Percentiles rank a stretch among this genome's conserved stretches.
Evolutionary conservation across 1,140 invertebrate species (phyloP).

Genomic region (Triops cancriformis): DNA sequence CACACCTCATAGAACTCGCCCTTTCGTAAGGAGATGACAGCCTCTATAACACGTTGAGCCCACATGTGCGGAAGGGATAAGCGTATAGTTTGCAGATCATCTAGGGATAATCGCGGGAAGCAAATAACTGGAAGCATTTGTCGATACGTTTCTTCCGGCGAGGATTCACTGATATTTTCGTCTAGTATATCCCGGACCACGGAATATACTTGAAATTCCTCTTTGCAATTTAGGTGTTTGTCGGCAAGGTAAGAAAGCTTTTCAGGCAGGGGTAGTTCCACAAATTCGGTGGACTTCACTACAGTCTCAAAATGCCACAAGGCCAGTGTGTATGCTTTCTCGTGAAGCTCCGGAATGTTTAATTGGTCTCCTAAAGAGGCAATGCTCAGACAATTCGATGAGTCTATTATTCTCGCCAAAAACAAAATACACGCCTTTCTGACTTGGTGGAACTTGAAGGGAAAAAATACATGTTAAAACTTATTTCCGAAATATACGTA

Average conservation of each 20-base stretch:
- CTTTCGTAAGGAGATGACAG: conserved; percentile 30
- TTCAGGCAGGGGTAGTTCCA: conserved; percentile 36
- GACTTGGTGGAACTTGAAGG: conserved; percentile 41
- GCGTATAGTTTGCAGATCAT: conserved; percentile 32
- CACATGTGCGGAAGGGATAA: conserved; percentile 30
- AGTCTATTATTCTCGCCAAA: conserved; percentile 39
- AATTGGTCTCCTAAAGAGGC: conserved; percentile 40
- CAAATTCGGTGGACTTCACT: conserved; percentile 38
- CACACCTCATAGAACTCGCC: conserved; percentile 26
- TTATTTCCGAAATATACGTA: background rate
- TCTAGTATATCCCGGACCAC: conserved; percentile 41
- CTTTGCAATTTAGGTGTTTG: conserved; percentile 29
- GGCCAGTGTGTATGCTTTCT: conserved; percentile 30
- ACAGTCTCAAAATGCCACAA: conserved; percentile 36
- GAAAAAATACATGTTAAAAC: background rate
- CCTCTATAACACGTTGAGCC: conserved; percentile 27
- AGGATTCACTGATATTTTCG: conserved; percentile 37
- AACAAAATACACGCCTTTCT: conserved; percentile 39
- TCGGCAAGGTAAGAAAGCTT: conserved; percentile 1
- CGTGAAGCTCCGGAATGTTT: conserved; percentile 28
- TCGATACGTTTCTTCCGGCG: conserved; percentile 33
- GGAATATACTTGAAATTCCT: conserved; percentile 41
- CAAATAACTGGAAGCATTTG: conserved; percentile 37
- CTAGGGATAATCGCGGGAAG: conserved; percentile 27
- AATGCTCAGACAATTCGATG: conserved; percentile 42